Base-by-base conservation (phyloP, 2,888 invertebrate species). In the Trissolcus brochymenae region DNA sequence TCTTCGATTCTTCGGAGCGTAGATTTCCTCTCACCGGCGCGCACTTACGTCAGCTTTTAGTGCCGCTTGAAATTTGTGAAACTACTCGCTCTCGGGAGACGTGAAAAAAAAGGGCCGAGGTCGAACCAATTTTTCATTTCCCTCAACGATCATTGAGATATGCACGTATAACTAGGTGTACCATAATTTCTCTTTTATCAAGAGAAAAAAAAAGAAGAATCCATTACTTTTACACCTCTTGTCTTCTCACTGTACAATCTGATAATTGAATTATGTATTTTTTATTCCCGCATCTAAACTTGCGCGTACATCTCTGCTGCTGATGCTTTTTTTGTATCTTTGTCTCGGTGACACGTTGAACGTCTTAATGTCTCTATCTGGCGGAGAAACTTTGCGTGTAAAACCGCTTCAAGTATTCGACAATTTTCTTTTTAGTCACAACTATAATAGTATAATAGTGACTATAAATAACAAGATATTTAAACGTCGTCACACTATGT, bases 41-140 rank as follows among this genome's bases (percentile, higher is more conserved):
- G 55, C 70, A 70, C 65, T 77, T 77, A 59, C 55, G 49, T 40
- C 25, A 41, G 53, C 55, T 70, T 74, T 74, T 71, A 78, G 74
- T 78, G 74, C 66, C 46, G 71, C 43, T 61, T 59, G 64, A 71
- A 76, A 67, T 76, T 76, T 72, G 67, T 72, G 72, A 72, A 76
- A 76, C 76, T 41, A 14, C 40, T 43, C 21, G 56, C 21, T 35
- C 35, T 35, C 46, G 55, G 16, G n/a, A n/a, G 17, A 59, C 13
- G 40, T 35, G 35, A 0, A 1, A 49, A 54, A 62, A 68, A 68
- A 57, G 54, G 49, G 4, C 9, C 67, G 70, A 57, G 65, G 65
- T 17, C 70, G 50, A 14, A 29, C 35, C 46, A 62, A 17, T 72
- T 76, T 76, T 72, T 76, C 76, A 76, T 62, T 76, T 76, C 62